Evolutionary conservation across 2,888 invertebrate genomes (phyloP), one percentile per base, ranked within the genome.

Genomic region (Dasypolia templi): DNA sequence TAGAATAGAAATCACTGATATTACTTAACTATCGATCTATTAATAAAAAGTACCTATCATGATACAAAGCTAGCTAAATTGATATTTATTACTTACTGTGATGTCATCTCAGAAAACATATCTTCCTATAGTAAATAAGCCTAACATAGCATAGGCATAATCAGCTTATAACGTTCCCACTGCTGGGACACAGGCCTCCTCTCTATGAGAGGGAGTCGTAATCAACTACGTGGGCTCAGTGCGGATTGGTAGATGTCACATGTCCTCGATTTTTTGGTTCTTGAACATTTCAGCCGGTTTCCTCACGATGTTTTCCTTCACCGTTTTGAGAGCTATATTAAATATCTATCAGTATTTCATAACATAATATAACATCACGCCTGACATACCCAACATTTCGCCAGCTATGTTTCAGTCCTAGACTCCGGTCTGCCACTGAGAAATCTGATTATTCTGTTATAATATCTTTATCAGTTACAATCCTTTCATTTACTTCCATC

Each of bases 51-150:
- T 59, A n/a, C n/a, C n/a, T n/a, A 35, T 77, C 59, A 49, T 59
- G 32, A 64, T 35, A 77, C 42, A 61, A 12, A 44, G 12, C 58
- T 56, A 49, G 19, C 32, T n/a, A 49, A 78, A 71, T 59, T 46
- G n/a, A 55, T 46, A 75, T 79, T 79, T 61, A 76, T 79, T 46
- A 39, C 32, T 61, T 7, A 42, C 51, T 72, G 79, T 56, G 19
- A 39, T 55, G 68, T 68, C 68, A 55, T 42, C 7, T 32, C 14
- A 42, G 32, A 6, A 77, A 46, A 74, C 3, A 58, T 17, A 22
- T 6, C 35, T 35, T 35, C 7, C 49, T 49, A 9, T n/a, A 22
- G 2, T 22, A 22, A 17, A 19, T 22, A 49, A n/a, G n/a, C n/a
- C n/a, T n/a, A n/a, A n/a, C n/a, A n/a, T n/a, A n/a, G n/a, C n/a